phyloP scores from a whole-genome alignment of 2,888 invertebrate species.

The Opisthograptis luteolata region DNA sequence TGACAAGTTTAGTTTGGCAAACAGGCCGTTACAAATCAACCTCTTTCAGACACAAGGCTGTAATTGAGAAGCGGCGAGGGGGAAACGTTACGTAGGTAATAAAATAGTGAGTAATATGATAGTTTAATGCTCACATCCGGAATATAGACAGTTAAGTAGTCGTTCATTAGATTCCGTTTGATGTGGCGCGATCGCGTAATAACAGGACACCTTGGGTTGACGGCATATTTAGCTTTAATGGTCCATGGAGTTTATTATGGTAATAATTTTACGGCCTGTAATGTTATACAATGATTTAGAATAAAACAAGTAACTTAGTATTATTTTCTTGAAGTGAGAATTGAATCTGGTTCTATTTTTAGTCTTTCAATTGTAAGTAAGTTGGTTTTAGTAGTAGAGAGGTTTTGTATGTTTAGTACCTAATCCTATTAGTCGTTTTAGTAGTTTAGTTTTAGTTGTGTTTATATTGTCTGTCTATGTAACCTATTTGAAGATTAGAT shows the following conservation, averaged over 20 bases:
- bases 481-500: no score
- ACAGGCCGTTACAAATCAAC: conserved; percentile 1
- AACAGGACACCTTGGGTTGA: conserved; percentile 59
- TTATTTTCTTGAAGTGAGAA: no score
- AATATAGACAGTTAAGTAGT: conserved; percentile 43
- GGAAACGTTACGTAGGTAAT: conserved; percentile 55
- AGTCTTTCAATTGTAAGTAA: no score
- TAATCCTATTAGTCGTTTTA: no score
- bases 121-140: conserved; percentile 73
- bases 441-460: no score
- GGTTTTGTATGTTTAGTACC: no score
- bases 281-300: conserved; percentile 6
- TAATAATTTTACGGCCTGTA: conserved; percentile 15
- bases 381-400: no score
- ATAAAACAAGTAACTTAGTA: no score
- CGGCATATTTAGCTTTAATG: conserved; percentile 40
- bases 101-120: conserved; percentile 75
- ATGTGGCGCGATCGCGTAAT: conserved; percentile 58
- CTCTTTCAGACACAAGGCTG: conserved; percentile 33
- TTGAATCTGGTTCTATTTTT: no score
- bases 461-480: no score
- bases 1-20: conserved; percentile 8
- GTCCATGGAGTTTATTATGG: conserved; percentile 32
- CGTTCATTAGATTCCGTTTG: conserved; percentile 60
- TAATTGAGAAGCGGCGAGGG: conserved; percentile 50